Evolutionary conservation across 2,113 vertebrate species (phyloP).

Genomic region (Anolis sagrei): DNA sequence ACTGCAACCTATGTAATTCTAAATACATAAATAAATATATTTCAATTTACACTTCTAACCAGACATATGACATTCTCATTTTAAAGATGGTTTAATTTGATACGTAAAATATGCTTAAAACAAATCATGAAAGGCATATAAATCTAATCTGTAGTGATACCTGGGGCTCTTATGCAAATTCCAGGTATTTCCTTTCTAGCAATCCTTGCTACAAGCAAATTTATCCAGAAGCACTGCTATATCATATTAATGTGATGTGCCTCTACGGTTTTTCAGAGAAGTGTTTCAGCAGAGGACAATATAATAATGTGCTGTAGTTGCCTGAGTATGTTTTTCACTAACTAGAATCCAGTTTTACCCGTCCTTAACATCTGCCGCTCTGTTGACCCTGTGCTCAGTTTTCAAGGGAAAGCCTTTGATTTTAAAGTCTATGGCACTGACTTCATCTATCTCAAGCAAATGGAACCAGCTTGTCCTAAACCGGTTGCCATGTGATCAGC

Average conservation of each 20-base stretch:
- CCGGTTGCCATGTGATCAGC: not conserved
- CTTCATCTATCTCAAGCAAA: slow-evolving; percentile 28
- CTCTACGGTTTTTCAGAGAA: not conserved
- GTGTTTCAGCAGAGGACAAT: slow-evolving; percentile 42
- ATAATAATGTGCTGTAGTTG: not conserved
- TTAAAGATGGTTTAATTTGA: not conserved
- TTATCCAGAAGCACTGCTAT: slow-evolving; percentile 44
- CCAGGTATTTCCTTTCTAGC: slow-evolving; percentile 13
- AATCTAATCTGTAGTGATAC: not conserved
- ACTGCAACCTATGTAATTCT: not conserved
- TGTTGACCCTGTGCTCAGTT: slow-evolving; percentile 44
- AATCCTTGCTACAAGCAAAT: slow-evolving; percentile 14
- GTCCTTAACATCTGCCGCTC: slow-evolving; percentile 43
- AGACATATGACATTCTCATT: not conserved
- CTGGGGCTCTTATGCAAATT: not conserved
- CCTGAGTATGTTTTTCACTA: not conserved
- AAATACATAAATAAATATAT: not conserved
- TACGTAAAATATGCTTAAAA: not conserved
- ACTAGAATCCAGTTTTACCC: slow-evolving; percentile 4
- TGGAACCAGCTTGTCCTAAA: not conserved
- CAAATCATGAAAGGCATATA: not conserved
- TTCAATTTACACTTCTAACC: not conserved
- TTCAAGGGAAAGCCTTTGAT: slow-evolving; percentile 13
- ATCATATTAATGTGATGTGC: slow-evolving; percentile 36
- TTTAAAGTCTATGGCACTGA: slow-evolving; percentile 1